Evolutionary conservation across 1,140 invertebrate species (phyloP), one percentile per base, ranked within the genome.

Genomic region (Plectrocnemia conspersa): DNA sequence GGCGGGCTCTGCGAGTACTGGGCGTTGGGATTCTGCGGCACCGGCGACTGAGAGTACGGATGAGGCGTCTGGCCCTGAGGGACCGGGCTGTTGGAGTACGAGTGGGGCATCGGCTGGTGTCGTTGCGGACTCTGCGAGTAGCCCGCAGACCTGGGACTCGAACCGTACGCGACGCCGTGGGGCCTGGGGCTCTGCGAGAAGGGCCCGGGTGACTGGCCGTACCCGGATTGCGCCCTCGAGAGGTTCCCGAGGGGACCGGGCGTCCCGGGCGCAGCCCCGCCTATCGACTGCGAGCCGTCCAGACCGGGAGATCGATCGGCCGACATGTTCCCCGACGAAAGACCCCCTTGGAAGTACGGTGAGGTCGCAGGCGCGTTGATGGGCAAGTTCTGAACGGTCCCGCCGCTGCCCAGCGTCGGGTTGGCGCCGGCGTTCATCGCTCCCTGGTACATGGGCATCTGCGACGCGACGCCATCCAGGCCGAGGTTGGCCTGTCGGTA

Each of bases 11-110:
- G 60, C 2, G 56, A 58, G 54, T 58, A 58, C 27, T 58, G 60
- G 5, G 53, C 42, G 64, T 66, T n/a, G 65, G 69, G 25, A 64
- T 67, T 46, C 61, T 63, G 58, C 66, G 70, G 63, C 62, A 72
- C 66, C 64, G 67, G 49, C 1, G 53, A 57, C 29, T 54, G 61
- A 24, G 49, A 59, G 54, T 58, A 58, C 3, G 55, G 59, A 35
- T 57, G 55, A n/a, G 54, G 35, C 10, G 52, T 35, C n/a, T 42
- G 19, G 9, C 40, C 25, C 23, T 54, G 64, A 42, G 66, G 49
- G 24, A 56, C 58, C 10, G 61, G 61, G 40, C 58, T 61, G 24
- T 58, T 61, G 9, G 47, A 53, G 21, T 58, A 63, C 41, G 19
- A 38, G 1, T 54, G 52, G n/a, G 46, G 27, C 44, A 57, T 42